phyloP scores from a whole-genome alignment of 2,113 vertebrate species.

The Oncorhynchus mykiss region DNA sequence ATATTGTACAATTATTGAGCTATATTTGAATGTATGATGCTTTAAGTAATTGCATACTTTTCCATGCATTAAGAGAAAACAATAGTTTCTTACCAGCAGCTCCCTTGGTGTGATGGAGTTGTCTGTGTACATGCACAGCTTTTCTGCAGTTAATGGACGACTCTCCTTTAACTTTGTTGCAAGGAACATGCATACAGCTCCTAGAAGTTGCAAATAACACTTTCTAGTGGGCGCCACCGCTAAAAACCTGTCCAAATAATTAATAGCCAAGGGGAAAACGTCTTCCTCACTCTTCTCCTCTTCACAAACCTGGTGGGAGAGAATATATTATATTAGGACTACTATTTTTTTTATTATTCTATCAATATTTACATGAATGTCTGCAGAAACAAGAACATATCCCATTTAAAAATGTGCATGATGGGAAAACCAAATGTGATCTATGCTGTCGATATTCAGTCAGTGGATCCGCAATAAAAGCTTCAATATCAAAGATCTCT shows the following conservation, averaged over 20 bases:
- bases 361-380: background rate
- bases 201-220: slow-evolving; percentile 88
- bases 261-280: slow-evolving; percentile 93
- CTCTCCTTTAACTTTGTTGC: slow-evolving; percentile 94
- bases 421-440: background rate
- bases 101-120: slow-evolving; percentile 88
- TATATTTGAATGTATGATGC: too few relatives aligned
- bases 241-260: slow-evolving; percentile 96
- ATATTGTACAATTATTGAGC: too few relatives aligned
- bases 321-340: background rate
- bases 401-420: background rate
- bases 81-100: slow-evolving; percentile 86
- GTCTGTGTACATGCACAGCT: slow-evolving; percentile 93
- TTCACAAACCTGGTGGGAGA: slow-evolving; percentile 84
- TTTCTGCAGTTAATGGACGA: slow-evolving; percentile 87
- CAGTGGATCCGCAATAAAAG: background rate
- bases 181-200: slow-evolving; percentile 92
- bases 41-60: too few relatives aligned
- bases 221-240: slow-evolving; percentile 86
- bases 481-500: slow-evolving; percentile 3
- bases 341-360: background rate
- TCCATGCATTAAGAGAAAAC: background rate
- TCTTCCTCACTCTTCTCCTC: slow-evolving; percentile 91
- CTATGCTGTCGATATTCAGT: background rate
- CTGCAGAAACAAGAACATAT: background rate